A percentile compares a stretch with the other conserved stretches of the same genome.
These are phyloP conservation scores for Synergus laeviventris DNA, from an alignment of 2,888 invertebrate genomes.

Conservation along the genomic window DNA sequence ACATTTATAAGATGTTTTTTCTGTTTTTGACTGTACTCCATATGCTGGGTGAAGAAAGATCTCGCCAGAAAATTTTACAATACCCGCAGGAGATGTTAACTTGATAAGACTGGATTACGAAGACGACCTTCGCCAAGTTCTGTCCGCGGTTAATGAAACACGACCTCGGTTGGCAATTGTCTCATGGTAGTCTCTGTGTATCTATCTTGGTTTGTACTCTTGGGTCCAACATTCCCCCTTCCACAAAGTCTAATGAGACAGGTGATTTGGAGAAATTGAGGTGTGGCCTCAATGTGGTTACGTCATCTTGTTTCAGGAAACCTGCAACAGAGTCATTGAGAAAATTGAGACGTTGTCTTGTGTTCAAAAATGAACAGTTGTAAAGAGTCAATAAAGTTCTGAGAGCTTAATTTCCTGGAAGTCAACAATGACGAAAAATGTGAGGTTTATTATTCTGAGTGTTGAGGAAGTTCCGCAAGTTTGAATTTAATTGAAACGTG, in stretches of 20 bases:
- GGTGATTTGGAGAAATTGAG: slow-evolving; percentile 31
- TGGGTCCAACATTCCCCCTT: slow-evolving; percentile 9
- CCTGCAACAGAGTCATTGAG: not conserved
- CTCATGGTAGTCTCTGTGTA: not conserved
- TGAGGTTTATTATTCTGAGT: not conserved
- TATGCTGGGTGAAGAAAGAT: not conserved
- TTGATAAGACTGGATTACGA: slow-evolving; percentile 17
- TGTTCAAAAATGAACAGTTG: not conserved
- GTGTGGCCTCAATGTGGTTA: slow-evolving; percentile 14
- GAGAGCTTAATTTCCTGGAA: too few species aligned
- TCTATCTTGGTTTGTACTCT: slow-evolving; percentile 24
- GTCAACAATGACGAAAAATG: too few species aligned
- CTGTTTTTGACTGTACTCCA: not conserved
- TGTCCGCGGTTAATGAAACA: slow-evolving; percentile 69
- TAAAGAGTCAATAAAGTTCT: not conserved
- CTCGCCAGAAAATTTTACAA: slow-evolving; percentile 4
- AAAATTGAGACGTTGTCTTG: not conserved
- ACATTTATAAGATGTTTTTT: not conserved
- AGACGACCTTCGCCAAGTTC: slow-evolving; percentile 52
- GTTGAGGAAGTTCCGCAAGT: not conserved
- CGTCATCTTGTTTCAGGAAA: slow-evolving; percentile 19
- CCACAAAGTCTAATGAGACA: slow-evolving; percentile 30
- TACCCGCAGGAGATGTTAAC: slow-evolving; percentile 2
- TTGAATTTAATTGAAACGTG: slow-evolving; percentile 27
- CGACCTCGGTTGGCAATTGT: slow-evolving; percentile 69